A percentile compares a stretch with the other conserved stretches of the same genome.
phyloP scores from a whole-genome alignment of 2,797 vertebrate species.

The Danio aesculapii region DNA sequence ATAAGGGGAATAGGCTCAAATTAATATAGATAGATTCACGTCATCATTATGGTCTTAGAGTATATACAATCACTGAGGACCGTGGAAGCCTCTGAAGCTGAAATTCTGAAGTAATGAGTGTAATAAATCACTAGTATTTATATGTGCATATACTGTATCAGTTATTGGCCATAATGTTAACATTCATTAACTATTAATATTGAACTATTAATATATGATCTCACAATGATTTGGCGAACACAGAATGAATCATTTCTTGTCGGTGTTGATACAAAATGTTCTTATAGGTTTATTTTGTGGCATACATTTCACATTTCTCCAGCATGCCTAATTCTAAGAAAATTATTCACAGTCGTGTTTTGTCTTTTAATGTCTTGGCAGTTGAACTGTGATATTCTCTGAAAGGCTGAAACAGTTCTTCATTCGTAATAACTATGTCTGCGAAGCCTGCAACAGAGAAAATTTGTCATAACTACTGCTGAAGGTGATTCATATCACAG shows the following conservation, averaged over 20 bases:
- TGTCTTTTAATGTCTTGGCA: conserved; percentile 2
- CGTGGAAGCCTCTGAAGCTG: no score
- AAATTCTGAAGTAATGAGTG: no score
- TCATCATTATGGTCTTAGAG: no score
- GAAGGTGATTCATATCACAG: conserved; percentile 51
- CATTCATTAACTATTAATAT: background rate
- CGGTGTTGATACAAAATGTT: background rate
- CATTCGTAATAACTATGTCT: conserved; percentile 23
- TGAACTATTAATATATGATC: background rate
- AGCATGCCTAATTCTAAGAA: background rate
- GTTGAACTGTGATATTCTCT: conserved; percentile 17
- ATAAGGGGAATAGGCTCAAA: no score
- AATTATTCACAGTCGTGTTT: background rate
- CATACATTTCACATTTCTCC: background rate
- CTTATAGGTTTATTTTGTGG: background rate
- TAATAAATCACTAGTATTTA: background rate
- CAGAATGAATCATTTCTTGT: background rate
- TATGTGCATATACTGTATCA: background rate
- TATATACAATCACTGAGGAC: no score
- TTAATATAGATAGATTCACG: no score
- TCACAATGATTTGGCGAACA: background rate
- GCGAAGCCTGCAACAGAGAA: conserved; percentile 23
- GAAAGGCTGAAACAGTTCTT: conserved; percentile 10
- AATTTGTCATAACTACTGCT: conserved; percentile 39
- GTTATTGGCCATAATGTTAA: background rate